phyloP scores from a whole-genome alignment of 2,888 invertebrate species.

The Neocrepidodera transversa region DNA sequence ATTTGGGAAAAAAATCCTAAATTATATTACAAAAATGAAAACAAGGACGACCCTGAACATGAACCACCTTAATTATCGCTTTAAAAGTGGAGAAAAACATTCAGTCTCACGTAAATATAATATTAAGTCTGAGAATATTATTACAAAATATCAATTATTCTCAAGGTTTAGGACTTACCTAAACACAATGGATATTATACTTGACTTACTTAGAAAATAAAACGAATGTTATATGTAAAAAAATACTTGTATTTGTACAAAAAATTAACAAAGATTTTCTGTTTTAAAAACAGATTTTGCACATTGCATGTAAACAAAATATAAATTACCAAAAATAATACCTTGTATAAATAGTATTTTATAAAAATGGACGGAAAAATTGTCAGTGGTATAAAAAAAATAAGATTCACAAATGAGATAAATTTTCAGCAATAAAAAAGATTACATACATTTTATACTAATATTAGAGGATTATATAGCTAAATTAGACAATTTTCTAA shows the following conservation, averaged over 20 bases:
- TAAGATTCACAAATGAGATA: too few relatives aligned
- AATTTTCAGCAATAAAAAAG: too few relatives aligned
- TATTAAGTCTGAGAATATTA: constrained; percentile 31
- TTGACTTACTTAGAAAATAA: constrained; percentile 44
- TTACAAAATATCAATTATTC: constrained; percentile 42
- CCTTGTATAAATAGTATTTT: constrained; percentile 7
- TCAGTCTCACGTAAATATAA: constrained; percentile 22
- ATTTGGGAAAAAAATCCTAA: too few relatives aligned
- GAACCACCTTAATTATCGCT: constrained; percentile 17
- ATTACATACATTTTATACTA: too few relatives aligned
- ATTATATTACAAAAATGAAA: neutral
- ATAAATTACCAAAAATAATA: constrained; percentile 15
- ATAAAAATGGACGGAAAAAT: constrained; percentile 29
- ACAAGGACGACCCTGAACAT: constrained; percentile 14
- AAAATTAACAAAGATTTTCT: constrained; percentile 33
- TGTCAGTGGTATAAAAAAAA: too few relatives aligned
- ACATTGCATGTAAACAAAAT: constrained; percentile 16
- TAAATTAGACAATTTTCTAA: too few relatives aligned
- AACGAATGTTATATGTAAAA: constrained; percentile 26
- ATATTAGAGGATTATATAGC: too few relatives aligned
- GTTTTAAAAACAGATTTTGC: constrained; percentile 30
- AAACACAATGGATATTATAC: constrained; percentile 41
- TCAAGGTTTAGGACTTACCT: constrained; percentile 38
- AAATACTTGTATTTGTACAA: constrained; percentile 43
- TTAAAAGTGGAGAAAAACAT: constrained; percentile 6